phyloP scores from a whole-genome alignment of 1,140 invertebrate species.

The Zaprionus capensis region DNA sequence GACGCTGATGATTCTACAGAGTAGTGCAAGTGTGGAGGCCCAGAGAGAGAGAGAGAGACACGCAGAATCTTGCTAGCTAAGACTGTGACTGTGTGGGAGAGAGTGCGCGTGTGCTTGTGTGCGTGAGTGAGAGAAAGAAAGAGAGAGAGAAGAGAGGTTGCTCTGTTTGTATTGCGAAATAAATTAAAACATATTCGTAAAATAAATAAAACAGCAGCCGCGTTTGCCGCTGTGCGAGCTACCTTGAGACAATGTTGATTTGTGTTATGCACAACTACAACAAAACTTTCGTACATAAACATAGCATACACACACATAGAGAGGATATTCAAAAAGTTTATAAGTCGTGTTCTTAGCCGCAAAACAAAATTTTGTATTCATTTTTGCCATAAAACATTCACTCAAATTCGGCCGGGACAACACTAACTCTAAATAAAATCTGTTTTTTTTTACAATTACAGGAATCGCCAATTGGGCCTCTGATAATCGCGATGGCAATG shows the following conservation, averaged over 20 bases:
- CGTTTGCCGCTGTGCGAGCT: conserved; percentile 29
- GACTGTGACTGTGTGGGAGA: background rate
- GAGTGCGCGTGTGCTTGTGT: background rate
- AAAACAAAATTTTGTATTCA: conserved; percentile 1
- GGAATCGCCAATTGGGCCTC: conserved; percentile 82
- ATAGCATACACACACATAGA: background rate
- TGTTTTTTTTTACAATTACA: conserved; percentile 62
- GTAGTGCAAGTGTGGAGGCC: conserved; percentile 60
- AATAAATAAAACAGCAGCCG: conserved; percentile 67
- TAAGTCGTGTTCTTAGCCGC: conserved; percentile 37
- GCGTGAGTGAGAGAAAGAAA: conserved; percentile 2
- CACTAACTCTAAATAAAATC: conserved; percentile 34
- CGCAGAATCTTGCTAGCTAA: conserved; percentile 11
- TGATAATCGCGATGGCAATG: conserved; percentile 80
- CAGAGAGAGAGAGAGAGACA: conserved; percentile 37
- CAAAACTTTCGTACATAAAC: conserved; percentile 4
- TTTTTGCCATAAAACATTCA: conserved; percentile 26
- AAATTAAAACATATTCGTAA: conserved; percentile 75
- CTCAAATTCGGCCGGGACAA: background rate
- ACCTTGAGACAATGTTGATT: conserved; percentile 71
- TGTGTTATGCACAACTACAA: conserved; percentile 33
- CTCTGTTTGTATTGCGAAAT: conserved; percentile 62
- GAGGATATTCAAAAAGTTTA: conserved; percentile 42
- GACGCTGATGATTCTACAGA: conserved; percentile 15
- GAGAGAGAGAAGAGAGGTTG: background rate